phyloP scores from a whole-genome alignment of 2,797 vertebrate species.

The Pangasius mekongensis region DNA sequence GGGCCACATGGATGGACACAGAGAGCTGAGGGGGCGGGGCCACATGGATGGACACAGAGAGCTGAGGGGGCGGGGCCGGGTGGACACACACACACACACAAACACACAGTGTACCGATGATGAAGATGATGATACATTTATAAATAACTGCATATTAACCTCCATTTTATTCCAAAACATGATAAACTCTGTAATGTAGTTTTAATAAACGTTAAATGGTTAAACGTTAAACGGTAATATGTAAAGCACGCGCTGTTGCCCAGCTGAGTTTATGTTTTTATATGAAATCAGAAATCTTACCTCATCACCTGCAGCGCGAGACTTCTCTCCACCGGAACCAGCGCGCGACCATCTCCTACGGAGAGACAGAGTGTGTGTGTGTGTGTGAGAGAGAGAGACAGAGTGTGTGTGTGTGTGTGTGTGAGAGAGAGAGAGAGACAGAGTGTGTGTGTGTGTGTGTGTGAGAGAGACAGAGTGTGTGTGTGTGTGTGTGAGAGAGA shows the following conservation, averaged over 20 bases:
- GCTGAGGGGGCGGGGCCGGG: neutral
- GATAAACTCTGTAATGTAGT: no score
- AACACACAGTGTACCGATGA: neutral
- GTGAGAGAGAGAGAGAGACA: neutral
- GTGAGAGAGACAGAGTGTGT: neutral
- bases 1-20: neutral
- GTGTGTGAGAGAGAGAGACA: neutral
- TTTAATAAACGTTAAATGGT: no score
- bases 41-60: neutral
- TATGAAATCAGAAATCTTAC: slow-evolving; percentile 7
- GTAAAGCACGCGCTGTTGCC: no score
- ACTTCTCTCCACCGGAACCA: neutral
- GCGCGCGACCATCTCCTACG: neutral
- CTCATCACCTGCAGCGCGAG: neutral
- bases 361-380: neutral
- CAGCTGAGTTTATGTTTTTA: neutral
- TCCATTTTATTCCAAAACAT: no score
- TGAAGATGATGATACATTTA: no score
- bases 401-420: neutral
- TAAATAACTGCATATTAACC: no score
- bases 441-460: neutral
- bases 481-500: neutral
- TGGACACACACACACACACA: neutral
- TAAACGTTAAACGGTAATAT: no score
- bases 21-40: neutral